These are phyloP conservation scores for Neosilurus mollespiculum DNA, from an alignment of 2,797 vertebrate genomes.

Conservation along the genomic window DNA sequence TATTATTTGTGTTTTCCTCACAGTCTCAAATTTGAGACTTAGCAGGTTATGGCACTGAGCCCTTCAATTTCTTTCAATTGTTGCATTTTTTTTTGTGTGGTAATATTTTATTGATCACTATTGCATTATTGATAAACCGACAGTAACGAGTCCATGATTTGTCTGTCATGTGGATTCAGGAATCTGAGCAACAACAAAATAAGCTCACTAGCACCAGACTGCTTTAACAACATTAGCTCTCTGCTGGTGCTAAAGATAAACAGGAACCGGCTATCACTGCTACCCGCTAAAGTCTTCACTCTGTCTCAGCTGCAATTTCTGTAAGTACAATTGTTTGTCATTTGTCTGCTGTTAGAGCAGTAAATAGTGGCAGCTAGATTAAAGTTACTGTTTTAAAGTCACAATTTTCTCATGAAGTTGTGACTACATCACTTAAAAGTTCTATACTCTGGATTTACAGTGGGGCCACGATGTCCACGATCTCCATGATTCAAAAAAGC, in stretches of 20 bases:
- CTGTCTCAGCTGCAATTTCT: slow-evolving; percentile 90
- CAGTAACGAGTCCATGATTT: neutral
- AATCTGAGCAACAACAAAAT: slow-evolving; percentile 98
- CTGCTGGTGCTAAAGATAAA: slow-evolving; percentile 92
- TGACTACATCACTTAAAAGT: neutral
- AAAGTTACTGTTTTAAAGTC: neutral
- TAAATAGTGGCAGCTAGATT: neutral
- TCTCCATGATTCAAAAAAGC: no score
- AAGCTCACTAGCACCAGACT: slow-evolving; percentile 85
- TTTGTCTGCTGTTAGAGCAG: neutral
- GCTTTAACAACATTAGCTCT: slow-evolving; percentile 92
- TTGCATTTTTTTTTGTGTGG: neutral
- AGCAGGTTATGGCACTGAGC: no score
- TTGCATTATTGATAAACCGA: neutral
- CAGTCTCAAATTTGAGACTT: no score
- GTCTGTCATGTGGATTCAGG: slow-evolving; percentile 67
- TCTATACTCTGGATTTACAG: no score
- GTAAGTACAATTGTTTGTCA: slow-evolving; percentile 75
- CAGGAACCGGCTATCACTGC: slow-evolving; percentile 85
- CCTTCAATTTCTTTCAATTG: no score
- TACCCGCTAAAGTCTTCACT: slow-evolving; percentile 91
- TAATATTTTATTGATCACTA: neutral
- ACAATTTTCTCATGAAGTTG: neutral
- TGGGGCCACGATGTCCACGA: no score
- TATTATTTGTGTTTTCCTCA: no score